Evolutionary conservation across 2,888 invertebrate species (phyloP).

Genomic region (Scaptomyza polygonia): DNA sequence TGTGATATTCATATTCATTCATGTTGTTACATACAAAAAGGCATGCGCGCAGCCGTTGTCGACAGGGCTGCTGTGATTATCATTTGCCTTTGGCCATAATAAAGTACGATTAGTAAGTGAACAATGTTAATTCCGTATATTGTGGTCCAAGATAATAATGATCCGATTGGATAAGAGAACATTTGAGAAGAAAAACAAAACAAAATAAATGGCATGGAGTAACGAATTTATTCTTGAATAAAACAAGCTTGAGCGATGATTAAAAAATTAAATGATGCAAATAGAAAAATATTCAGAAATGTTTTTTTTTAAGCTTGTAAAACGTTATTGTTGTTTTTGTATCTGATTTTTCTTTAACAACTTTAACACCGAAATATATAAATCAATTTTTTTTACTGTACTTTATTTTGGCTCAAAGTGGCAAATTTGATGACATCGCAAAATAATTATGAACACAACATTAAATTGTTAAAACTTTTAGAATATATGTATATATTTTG

Average conservation of each 20-base stretch:
- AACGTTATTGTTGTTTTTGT: too few species aligned
- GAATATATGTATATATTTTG: slow-evolving; percentile 46
- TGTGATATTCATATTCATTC: slow-evolving; percentile 34
- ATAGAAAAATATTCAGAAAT: too few species aligned
- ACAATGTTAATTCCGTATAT: neutral
- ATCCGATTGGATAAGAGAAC: slow-evolving; percentile 7
- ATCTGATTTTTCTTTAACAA: too few species aligned
- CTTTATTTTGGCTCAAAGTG: slow-evolving; percentile 63
- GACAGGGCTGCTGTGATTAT: slow-evolving; percentile 85
- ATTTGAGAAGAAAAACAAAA: neutral
- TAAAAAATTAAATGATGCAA: neutral
- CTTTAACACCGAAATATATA: neutral
- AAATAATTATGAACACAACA: slow-evolving; percentile 74
- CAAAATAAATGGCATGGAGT: neutral
- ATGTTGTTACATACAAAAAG: slow-evolving; percentile 67
- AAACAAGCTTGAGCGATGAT: neutral
- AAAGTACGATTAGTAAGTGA: slow-evolving; percentile 50
- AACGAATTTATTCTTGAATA: neutral
- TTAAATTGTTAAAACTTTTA: slow-evolving; percentile 55
- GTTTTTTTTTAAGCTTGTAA: too few species aligned
- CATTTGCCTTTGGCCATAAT: slow-evolving; percentile 67
- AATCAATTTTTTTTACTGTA: slow-evolving; percentile 23
- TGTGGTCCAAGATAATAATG: slow-evolving; percentile 1
- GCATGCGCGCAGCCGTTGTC: slow-evolving; percentile 87
- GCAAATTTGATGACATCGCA: slow-evolving; percentile 62